phyloP scores from a whole-genome alignment of 2,113 vertebrate species.

The Paramormyrops kingsleyae region DNA sequence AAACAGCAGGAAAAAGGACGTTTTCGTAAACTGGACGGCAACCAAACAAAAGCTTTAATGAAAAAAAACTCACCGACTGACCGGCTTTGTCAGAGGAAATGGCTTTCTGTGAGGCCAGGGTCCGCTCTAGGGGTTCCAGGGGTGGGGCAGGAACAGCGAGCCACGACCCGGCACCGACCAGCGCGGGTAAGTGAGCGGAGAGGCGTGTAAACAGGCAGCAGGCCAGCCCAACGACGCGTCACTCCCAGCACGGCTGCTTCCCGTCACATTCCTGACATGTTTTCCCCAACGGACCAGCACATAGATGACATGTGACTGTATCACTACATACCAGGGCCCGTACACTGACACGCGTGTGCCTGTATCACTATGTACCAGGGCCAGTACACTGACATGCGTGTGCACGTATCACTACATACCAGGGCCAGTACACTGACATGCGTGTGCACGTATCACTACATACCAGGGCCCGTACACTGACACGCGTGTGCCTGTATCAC shows the following conservation, averaged over 20 bases:
- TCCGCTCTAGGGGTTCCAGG: conserved; percentile 28
- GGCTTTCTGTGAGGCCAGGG: conserved; percentile 49
- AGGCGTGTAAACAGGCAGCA: neutral
- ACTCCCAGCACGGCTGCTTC: neutral
- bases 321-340: too few species aligned
- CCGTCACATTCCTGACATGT: neutral
- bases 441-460: too few species aligned
- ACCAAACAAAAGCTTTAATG: conserved; percentile 23
- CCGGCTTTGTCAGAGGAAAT: conserved; percentile 43
- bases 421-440: too few species aligned
- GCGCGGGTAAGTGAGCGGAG: conserved; percentile 51
- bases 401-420: too few species aligned
- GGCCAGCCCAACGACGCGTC: neutral
- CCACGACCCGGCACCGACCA: neutral
- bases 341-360: too few species aligned
- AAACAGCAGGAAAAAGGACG: neutral
- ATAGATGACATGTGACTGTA: neutral
- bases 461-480: too few species aligned
- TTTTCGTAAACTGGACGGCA: conserved; percentile 25
- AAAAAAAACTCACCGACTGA: conserved; percentile 36
- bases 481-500: too few species aligned
- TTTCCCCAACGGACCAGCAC: neutral
- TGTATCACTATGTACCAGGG: too few species aligned
- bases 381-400: too few species aligned
- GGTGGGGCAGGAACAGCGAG: neutral